Percentiles rank a stretch among this genome's conserved stretches.
These are phyloP conservation scores for Didymodactylos carnosus DNA, from an alignment of 2,888 invertebrate species.

Conservation along the genomic window DNA sequence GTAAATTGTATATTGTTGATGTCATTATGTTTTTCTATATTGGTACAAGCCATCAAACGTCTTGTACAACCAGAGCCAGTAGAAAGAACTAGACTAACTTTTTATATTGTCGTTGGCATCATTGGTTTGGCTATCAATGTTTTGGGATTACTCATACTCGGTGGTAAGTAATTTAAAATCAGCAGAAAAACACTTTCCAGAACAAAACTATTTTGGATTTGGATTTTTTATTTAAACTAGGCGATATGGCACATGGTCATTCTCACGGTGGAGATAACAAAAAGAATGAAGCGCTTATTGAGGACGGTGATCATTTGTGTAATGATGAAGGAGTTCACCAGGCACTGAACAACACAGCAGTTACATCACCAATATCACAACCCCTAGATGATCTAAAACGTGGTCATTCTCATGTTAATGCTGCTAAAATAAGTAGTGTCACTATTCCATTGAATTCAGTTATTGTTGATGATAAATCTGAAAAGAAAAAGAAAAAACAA, in stretches of 20 bases:
- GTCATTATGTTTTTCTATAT: constrained; percentile 17
- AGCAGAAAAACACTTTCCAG: not conserved
- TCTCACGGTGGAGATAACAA: not conserved
- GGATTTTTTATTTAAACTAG: no score
- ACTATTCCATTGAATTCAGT: not conserved
- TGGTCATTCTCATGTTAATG: not conserved
- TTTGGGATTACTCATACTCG: constrained; percentile 71
- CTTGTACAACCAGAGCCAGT: constrained; percentile 13
- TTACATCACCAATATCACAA: no score
- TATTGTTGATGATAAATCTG: not conserved
- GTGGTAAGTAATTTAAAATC: constrained; percentile 1
- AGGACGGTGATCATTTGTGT: not conserved
- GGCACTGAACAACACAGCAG: no score
- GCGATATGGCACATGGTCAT: not conserved
- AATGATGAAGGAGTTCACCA: not conserved
- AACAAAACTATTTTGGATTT: not conserved
- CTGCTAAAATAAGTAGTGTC: no score
- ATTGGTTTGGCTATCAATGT: constrained; percentile 73
- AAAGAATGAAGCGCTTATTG: not conserved
- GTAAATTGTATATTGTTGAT: constrained; percentile 17
- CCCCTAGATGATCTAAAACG: not conserved
- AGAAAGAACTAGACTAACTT: constrained; percentile 60
- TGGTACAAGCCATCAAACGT: constrained; percentile 16
- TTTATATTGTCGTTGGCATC: constrained; percentile 54
- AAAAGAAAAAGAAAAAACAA: not conserved